A percentile compares a stretch with the other conserved stretches of the same genome.
Evolutionary conservation across 2,113 vertebrate species (phyloP).

Genomic region (Orientallactaga bullata): DNA sequence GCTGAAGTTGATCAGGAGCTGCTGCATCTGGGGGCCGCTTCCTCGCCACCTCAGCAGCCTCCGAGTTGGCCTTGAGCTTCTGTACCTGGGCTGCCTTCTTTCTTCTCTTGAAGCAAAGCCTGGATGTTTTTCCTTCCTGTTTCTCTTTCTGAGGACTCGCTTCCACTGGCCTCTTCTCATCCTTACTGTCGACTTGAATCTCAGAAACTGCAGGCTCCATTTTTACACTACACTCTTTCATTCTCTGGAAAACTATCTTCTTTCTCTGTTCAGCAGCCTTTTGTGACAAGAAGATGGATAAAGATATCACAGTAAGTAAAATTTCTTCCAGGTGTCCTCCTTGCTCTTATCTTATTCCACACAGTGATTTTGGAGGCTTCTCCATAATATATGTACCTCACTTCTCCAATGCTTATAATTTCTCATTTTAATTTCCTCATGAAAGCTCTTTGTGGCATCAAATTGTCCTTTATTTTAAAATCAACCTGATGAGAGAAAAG

Average conservation of each 20-base stretch:
- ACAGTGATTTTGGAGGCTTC: conserved; percentile 68
- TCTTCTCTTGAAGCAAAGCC: conserved; percentile 89
- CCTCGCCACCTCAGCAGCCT: conserved; percentile 15
- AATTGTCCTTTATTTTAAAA: conserved; percentile 70
- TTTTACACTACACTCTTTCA: conserved; percentile 48
- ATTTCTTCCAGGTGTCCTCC: conserved; percentile 63
- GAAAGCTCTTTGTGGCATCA: conserved; percentile 58
- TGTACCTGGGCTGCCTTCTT: conserved; percentile 82
- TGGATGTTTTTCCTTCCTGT: conserved; percentile 79
- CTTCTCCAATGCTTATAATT: conserved; percentile 72
- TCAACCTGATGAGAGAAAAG: conserved; percentile 75
- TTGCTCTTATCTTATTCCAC: conserved; percentile 45
- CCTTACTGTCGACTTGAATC: conserved; percentile 85
- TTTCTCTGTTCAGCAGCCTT: conserved; percentile 44
- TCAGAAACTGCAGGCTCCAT: conserved; percentile 85
- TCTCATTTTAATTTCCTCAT: conserved; percentile 74
- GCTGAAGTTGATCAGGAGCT: conserved; percentile 52
- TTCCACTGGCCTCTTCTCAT: conserved; percentile 65
- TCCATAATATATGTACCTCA: conserved; percentile 49
- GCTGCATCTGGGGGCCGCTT: neutral
- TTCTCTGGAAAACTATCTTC: neutral
- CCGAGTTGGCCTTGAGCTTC: neutral
- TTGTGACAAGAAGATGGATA: conserved; percentile 61
- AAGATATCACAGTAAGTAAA: conserved; percentile 55
- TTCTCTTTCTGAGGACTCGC: conserved; percentile 61